phyloP scores from a whole-genome alignment of 35 echinoderm and acorn worm genomes.

The Acanthaster planci region DNA sequence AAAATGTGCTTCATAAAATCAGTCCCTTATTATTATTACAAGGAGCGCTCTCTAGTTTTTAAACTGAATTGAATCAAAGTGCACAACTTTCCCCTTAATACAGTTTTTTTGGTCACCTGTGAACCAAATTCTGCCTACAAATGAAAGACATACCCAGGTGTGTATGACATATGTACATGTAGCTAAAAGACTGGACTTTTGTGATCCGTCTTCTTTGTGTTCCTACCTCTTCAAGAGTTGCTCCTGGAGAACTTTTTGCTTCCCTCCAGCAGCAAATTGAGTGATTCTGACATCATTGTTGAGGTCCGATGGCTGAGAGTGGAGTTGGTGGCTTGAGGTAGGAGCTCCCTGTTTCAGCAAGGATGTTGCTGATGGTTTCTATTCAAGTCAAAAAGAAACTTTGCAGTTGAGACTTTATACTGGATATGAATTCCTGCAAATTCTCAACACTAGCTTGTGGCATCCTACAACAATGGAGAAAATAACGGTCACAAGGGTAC shows the following conservation, averaged over 20 bases:
- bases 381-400: constrained; percentile 13
- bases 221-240: constrained; percentile 74
- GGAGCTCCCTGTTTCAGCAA: constrained; percentile 65
- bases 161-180: not conserved
- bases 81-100: not conserved
- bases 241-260: constrained; percentile 64
- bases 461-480: too few relatives aligned
- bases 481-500: too few relatives aligned
- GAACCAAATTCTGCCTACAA: not conserved
- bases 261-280: constrained; percentile 62
- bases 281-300: constrained; percentile 63
- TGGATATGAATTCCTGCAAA: too few relatives aligned
- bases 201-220: not conserved
- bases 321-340: not conserved
- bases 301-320: not conserved
- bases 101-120: not conserved
- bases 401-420: too few relatives aligned
- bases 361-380: not conserved
- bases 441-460: too few relatives aligned
- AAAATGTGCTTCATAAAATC: too few relatives aligned
- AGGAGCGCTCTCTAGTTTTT: too few relatives aligned
- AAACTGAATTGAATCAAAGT: too few relatives aligned
- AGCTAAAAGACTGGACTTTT: not conserved
- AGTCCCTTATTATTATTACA: too few relatives aligned
- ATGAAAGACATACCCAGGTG: not conserved